Percentiles rank a stretch among this genome's conserved stretches.
These are phyloP conservation scores for Nannoperca australis DNA, from an alignment of 2,797 vertebrate species.

Conservation along the genomic window DNA sequence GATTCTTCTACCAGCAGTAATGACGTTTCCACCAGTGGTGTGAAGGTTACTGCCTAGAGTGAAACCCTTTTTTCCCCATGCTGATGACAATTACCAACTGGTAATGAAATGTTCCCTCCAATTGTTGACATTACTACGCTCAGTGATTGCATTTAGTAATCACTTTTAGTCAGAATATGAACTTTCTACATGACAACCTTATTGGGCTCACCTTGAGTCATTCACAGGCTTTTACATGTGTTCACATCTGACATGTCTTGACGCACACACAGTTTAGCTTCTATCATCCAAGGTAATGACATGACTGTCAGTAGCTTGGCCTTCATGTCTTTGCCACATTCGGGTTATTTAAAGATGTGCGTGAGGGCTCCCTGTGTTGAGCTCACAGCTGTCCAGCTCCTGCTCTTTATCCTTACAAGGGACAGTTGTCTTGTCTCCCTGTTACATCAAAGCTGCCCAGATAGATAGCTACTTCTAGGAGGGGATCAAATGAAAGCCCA, in stretches of 20 bases:
- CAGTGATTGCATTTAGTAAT: background rate
- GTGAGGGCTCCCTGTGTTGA: constrained; percentile 46
- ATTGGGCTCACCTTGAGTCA: background rate
- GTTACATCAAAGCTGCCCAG: constrained; percentile 71
- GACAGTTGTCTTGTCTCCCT: constrained; percentile 66
- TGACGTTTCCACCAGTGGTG: background rate
- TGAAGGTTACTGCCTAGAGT: constrained; percentile 21
- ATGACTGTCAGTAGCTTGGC: constrained; percentile 17
- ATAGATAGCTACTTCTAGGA: constrained; percentile 50
- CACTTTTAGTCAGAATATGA: background rate
- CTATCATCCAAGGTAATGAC: constrained; percentile 48
- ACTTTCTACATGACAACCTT: constrained; percentile 1
- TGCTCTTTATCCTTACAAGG: constrained; percentile 59
- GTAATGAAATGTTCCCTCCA: constrained; percentile 35
- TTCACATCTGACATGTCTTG: constrained; percentile 6
- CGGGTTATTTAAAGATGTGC: constrained; percentile 65
- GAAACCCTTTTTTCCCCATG: constrained; percentile 3
- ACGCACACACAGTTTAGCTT: constrained; percentile 49
- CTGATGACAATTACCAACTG: constrained; percentile 30
- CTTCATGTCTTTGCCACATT: constrained; percentile 34
- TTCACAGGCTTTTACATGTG: background rate
- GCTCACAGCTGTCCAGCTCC: constrained; percentile 67
- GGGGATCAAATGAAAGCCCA: constrained; percentile 75
- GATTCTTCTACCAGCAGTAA: constrained; percentile 21
- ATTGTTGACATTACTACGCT: background rate